phyloP scores from a whole-genome alignment of 2,888 invertebrate genomes.

The Coleophora deauratella region DNA sequence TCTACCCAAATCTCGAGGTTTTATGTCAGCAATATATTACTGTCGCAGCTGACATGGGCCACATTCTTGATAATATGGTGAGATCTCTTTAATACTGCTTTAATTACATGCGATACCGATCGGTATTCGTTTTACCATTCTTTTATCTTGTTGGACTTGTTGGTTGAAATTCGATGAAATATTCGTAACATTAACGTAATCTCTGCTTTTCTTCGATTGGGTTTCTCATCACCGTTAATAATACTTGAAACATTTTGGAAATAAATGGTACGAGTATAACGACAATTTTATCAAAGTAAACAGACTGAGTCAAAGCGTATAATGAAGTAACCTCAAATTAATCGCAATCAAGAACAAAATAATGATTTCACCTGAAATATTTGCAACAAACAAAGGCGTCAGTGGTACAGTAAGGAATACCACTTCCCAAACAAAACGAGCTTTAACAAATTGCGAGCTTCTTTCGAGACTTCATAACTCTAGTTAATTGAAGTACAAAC shows the following conservation, averaged over 20 bases:
- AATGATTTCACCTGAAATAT: slow-evolving; percentile 13
- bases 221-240: not conserved
- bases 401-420: slow-evolving; percentile 18
- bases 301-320: too few relatives aligned
- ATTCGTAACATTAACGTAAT: slow-evolving; percentile 28
- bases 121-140: slow-evolving; percentile 52
- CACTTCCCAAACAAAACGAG: slow-evolving; percentile 25
- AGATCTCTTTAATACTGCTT: slow-evolving; percentile 63
- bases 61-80: slow-evolving; percentile 55
- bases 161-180: slow-evolving; percentile 26
- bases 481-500: slow-evolving; percentile 43
- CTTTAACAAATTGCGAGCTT: slow-evolving; percentile 22
- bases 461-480: slow-evolving; percentile 40
- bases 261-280: too few relatives aligned
- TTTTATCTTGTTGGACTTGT: slow-evolving; percentile 38
- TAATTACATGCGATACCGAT: slow-evolving; percentile 65
- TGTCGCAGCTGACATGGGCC: slow-evolving; percentile 47
- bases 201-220: slow-evolving; percentile 2
- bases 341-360: not conserved
- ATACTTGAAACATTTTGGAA: too few relatives aligned
- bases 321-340: too few relatives aligned
- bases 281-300: too few relatives aligned
- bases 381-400: slow-evolving; percentile 16
- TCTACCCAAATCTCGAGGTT: slow-evolving; percentile 60
- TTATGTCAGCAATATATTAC: slow-evolving; percentile 69